Evolutionary conservation across 1,140 invertebrate genomes (phyloP).

Genomic region (Halesus radiatus): DNA sequence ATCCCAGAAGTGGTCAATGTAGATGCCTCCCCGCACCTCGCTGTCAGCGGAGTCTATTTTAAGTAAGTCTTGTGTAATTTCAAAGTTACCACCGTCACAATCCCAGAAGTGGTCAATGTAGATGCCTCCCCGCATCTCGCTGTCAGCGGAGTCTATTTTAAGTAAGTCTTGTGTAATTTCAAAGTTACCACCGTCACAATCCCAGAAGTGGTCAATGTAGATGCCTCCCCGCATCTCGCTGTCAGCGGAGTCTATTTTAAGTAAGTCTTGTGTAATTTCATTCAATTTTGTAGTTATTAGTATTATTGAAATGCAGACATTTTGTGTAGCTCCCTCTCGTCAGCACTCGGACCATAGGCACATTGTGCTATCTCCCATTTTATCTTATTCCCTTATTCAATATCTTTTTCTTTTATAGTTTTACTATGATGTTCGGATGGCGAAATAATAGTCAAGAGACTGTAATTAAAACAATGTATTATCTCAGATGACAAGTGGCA

Average conservation of each 20-base stretch:
- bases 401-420: too few species aligned
- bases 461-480: too few species aligned
- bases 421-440: too few species aligned
- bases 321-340: too few species aligned
- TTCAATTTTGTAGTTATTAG: too few species aligned
- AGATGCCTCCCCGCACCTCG: constrained; percentile 72
- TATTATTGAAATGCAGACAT: too few species aligned
- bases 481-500: too few species aligned
- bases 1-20: constrained; percentile 59
- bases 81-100: constrained; percentile 8
- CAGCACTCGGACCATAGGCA: too few species aligned
- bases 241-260: constrained; percentile 81
- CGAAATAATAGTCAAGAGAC: too few species aligned
- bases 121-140: constrained; percentile 73
- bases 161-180: constrained; percentile 56
- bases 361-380: too few species aligned
- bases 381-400: too few species aligned
- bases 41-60: constrained; percentile 81
- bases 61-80: constrained; percentile 59
- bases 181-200: constrained; percentile 19
- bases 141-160: constrained; percentile 80
- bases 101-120: constrained; percentile 59
- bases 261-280: constrained; percentile 51
- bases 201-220: constrained; percentile 61
- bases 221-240: constrained; percentile 72